Evolutionary conservation across 2,888 invertebrate genomes (phyloP).

Genomic region (Scaptodrosophila latifasciaeformis): DNA sequence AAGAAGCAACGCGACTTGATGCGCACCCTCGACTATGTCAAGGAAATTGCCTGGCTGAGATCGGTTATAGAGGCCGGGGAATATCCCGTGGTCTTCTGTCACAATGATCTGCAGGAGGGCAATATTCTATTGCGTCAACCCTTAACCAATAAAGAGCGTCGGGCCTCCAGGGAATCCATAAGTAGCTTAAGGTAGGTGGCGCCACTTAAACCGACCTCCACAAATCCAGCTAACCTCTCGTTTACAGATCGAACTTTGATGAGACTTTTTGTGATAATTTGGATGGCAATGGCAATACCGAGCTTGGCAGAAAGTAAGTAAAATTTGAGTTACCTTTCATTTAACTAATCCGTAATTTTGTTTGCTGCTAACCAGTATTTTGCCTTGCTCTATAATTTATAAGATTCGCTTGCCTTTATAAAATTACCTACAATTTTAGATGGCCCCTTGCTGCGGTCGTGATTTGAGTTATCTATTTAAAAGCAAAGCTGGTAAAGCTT

Average conservation of each 20-base stretch:
- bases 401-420: slow-evolving; percentile 40
- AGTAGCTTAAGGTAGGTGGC: slow-evolving; percentile 50
- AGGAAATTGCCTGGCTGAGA: slow-evolving; percentile 84
- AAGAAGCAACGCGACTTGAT: slow-evolving; percentile 54
- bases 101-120: slow-evolving; percentile 96
- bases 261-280: slow-evolving; percentile 56
- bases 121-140: slow-evolving; percentile 78
- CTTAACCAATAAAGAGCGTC: slow-evolving; percentile 21
- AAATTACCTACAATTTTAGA: slow-evolving; percentile 56
- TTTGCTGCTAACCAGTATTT: slow-evolving; percentile 47
- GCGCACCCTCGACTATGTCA: slow-evolving; percentile 77
- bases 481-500: slow-evolving; percentile 33
- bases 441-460: slow-evolving; percentile 52
- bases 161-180: slow-evolving; percentile 49
- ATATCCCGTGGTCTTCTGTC: slow-evolving; percentile 93
- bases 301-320: slow-evolving; percentile 45
- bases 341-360: slow-evolving; percentile 27
- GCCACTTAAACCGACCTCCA: no score
- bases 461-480: slow-evolving; percentile 40
- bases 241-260: slow-evolving; percentile 50
- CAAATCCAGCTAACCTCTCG: not conserved
- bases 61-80: slow-evolving; percentile 78
- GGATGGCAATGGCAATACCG: slow-evolving; percentile 53
- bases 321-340: not conserved
- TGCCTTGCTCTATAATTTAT: slow-evolving; percentile 19